These are phyloP conservation scores for Scarus forsteni DNA, from an alignment of 2,797 vertebrate species.

Conservation along the genomic window DNA sequence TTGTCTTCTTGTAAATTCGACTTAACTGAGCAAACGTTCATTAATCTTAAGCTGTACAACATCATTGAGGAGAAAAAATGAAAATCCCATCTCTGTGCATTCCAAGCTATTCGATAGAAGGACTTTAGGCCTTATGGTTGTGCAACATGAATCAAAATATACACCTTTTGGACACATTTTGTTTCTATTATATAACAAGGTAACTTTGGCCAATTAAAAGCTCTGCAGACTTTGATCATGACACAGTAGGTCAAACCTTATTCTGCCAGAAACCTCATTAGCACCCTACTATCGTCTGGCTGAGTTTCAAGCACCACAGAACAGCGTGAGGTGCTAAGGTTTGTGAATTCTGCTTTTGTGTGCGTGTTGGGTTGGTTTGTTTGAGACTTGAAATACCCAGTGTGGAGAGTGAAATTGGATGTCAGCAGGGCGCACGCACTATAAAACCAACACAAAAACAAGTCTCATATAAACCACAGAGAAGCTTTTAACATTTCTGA, in stretches of 20 bases:
- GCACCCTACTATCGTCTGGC: conserved; percentile 55
- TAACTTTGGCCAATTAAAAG: conserved; percentile 15
- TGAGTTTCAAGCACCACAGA: conserved; percentile 43
- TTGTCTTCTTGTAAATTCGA: conserved; percentile 3
- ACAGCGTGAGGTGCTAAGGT: conserved; percentile 38
- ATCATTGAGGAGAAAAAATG: conserved; percentile 18
- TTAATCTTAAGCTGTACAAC: conserved; percentile 18
- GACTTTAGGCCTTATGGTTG: background rate
- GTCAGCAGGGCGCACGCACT: conserved; percentile 53
- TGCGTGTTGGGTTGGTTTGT: conserved; percentile 12
- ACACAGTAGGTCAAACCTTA: conserved; percentile 35
- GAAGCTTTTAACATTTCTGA: conserved; percentile 18
- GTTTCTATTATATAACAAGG: background rate
- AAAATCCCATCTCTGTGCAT: conserved; percentile 12
- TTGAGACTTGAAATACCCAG: conserved; percentile 42
- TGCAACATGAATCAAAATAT: background rate
- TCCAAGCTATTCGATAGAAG: conserved; percentile 1
- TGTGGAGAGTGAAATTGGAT: conserved; percentile 56
- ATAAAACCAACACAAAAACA: conserved; percentile 4
- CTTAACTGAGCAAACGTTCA: conserved; percentile 4
- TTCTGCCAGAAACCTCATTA: conserved; percentile 51
- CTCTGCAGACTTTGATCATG: conserved; percentile 6
- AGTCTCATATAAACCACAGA: conserved; percentile 12
- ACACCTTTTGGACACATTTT: too few relatives aligned
- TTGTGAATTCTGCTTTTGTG: conserved; percentile 27